A percentile compares a stretch with the other conserved stretches of the same genome.
These are phyloP conservation scores for Panthera leo DNA, from an alignment of 2,113 vertebrate genomes.

Conservation along the genomic window DNA sequence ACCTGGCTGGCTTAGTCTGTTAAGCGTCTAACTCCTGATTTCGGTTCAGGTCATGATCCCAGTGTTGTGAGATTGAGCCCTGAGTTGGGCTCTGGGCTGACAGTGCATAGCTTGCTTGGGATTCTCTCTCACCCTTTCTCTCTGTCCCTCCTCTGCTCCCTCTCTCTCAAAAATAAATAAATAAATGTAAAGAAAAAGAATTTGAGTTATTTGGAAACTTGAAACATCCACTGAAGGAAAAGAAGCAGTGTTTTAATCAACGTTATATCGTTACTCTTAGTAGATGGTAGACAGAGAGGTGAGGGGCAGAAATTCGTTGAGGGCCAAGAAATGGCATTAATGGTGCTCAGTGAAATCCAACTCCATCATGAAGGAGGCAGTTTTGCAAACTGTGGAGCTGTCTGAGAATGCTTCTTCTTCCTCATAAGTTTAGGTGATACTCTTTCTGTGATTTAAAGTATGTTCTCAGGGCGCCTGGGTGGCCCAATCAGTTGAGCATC, in stretches of 20 bases:
- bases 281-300: background rate
- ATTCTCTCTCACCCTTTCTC: too few species aligned
- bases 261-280: background rate
- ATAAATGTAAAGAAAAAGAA: background rate
- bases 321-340: background rate
- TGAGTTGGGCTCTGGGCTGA: too few species aligned
- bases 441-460: background rate
- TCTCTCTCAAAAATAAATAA: too few species aligned
- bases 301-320: background rate
- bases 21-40: too few species aligned
- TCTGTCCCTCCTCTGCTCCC: too few species aligned
- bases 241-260: background rate
- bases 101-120: too few species aligned
- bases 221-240: background rate
- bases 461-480: background rate
- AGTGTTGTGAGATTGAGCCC: too few species aligned
- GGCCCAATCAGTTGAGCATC: too few species aligned
- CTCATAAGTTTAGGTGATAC: background rate
- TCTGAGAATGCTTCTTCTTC: background rate
- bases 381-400: background rate
- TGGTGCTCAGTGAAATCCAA: background rate
- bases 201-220: background rate
- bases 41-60: too few species aligned
- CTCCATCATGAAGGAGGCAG: background rate
- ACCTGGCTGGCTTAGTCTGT: too few species aligned